Evolutionary conservation across 2,113 vertebrate genomes (phyloP), one percentile per base, ranked within the genome.

Genomic region (Mola mola): DNA sequence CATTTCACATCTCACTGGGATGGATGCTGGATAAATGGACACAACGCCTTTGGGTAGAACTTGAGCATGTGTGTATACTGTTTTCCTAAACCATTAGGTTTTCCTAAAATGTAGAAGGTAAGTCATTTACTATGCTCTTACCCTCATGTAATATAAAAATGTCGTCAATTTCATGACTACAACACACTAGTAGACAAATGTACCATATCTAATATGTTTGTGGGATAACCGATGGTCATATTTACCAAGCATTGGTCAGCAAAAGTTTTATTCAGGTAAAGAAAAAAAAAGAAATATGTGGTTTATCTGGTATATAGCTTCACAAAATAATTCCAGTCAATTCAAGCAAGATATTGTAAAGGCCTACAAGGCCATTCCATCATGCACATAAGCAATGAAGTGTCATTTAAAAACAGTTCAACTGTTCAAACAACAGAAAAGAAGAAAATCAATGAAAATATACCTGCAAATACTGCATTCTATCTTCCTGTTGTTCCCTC

Each of bases 381-480:
- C 90, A 92, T 92, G 91, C 91, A 93, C 84, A 88, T 84, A 84
- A 75, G 69, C 75, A 81, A 78, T 70, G 38, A 74, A 82, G 36
- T 83, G 58, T 70, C 72, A 81, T 74, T 63, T 57, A 33, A 78
- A 81, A 82, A 80, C 40, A 74, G 55, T 72, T 85, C 46, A 89
- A 85, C 51, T 72, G 78, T 81, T 85, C 62, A 88, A 77, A 68
- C 76, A 69, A 88, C 82, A 85, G 50, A 88, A 89, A 88, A 78
- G 76, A 90, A 88, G 79, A 86, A 91, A 90, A 93, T 90, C 66
- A 89, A 90, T 89, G 70, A 80, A 92, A 90, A 90, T 89, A 93
- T 92, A 97, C 95, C 95, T 97, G 95, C 81, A 97, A 93, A 91
- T 96, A 97, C 84, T 96, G 95, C 95, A 94, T 96, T 90, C 91